phyloP scores from a whole-genome alignment of 2,888 invertebrate species.

The Villa cingulata region DNA sequence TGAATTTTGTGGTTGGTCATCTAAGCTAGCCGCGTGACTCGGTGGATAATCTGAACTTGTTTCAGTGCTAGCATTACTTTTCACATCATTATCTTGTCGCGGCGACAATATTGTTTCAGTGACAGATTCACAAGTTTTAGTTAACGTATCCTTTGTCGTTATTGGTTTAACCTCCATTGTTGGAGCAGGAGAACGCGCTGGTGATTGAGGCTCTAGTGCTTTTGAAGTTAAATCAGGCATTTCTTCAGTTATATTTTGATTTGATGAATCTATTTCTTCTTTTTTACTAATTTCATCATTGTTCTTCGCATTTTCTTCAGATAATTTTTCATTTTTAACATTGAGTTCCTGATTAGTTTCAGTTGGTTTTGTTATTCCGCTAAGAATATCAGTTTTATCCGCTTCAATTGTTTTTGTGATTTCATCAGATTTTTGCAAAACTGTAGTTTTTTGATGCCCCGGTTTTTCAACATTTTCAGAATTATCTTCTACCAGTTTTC shows the following conservation, averaged over 20 bases:
- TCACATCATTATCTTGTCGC: conserved; percentile 19
- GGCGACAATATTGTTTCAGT: conserved; percentile 20
- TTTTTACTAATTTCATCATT: background rate
- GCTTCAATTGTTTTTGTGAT: too few species aligned
- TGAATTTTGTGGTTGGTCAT: conserved; percentile 17
- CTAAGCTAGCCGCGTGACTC: conserved; percentile 14
- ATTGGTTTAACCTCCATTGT: conserved; percentile 6
- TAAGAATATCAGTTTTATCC: too few species aligned
- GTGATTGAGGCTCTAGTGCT: background rate
- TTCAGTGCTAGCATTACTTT: conserved; percentile 22
- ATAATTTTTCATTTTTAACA: too few species aligned
- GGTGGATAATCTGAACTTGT: conserved; percentile 24
- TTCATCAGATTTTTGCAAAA: too few species aligned
- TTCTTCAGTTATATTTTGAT: background rate
- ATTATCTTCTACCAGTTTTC: too few species aligned
- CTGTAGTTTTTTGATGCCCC: too few species aligned
- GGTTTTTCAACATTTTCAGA: too few species aligned
- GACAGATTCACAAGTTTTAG: conserved; percentile 27
- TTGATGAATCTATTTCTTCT: background rate
- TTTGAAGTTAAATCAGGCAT: background rate
- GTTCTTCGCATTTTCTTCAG: background rate
- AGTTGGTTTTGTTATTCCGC: too few species aligned
- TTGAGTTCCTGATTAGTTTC: background rate
- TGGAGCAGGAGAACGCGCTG: conserved; percentile 1
- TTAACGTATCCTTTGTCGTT: conserved; percentile 4